Evolutionary conservation across 2,888 invertebrate genomes (phyloP), one percentile per base, ranked within the genome.

Genomic region (Pterostichus madidus): DNA sequence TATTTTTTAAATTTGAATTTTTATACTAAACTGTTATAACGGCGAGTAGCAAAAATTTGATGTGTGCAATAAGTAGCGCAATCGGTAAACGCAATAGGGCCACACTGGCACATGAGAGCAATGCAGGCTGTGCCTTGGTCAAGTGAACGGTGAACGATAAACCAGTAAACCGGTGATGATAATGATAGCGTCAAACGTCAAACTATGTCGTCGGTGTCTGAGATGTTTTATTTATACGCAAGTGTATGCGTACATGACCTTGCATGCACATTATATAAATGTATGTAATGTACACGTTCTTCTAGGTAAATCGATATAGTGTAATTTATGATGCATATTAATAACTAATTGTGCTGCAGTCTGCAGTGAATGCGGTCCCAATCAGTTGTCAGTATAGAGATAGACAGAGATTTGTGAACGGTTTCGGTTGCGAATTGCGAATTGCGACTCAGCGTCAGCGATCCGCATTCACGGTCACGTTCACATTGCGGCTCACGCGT

Each of bases 1-100:
- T 90, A 90, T 90, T 90, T 90, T 90, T 90, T 90, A 89, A 90
- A 90, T 90, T 90, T 90, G 89, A 90, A 90, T 90, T 90, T 90
- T 90, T 90, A 90, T 90, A 90, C 90, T 90, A 90, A 89, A 90
- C 89, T 83, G 90, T 90, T 90, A 90, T 89, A 89, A 89, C 89
- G 89, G 88, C 89, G 88, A 89, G 89, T 90, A 90, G 90, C 88
- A 84, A 81, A 64, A 88, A 87, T 89, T 89, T 89, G 89, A 89
- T 89, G 89, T 90, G 89, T 90, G 90, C 89, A 90, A 90, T 90
- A 90, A 89, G 56, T 86, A 86, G 87, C 87, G 87, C 86, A 83
- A 85, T 86, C 85, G 85, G 35, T 85, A 85, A 86, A 84, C 86
- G 73, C 46, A 73, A 39, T 85, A 86, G 68, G 68, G 68, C 61